Evolutionary conservation across 2,888 invertebrate species (phyloP).

Genomic region (Pandemis cinnamomeana): DNA sequence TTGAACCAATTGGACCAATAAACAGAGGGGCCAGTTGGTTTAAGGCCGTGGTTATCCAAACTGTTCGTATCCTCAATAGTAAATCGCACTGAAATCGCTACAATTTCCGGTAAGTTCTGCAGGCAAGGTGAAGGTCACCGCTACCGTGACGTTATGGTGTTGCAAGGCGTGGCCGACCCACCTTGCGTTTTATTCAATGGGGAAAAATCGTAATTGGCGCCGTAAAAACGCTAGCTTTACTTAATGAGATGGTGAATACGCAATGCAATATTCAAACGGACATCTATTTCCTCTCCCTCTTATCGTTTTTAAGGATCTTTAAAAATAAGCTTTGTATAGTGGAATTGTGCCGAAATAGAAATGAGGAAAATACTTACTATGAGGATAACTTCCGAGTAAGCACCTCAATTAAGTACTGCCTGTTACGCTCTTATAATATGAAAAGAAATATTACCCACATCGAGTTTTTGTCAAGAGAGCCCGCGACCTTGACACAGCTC

Average conservation of each 20-base stretch:
- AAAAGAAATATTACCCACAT: constrained; percentile 11
- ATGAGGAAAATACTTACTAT: constrained; percentile 1
- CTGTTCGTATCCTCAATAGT: constrained; percentile 44
- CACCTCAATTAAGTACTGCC: constrained; percentile 9
- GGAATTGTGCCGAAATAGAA: neutral
- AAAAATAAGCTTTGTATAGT: neutral
- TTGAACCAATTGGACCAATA: constrained; percentile 32
- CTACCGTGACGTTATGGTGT: constrained; percentile 56
- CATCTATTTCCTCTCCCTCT: neutral
- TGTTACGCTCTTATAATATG: constrained; percentile 17
- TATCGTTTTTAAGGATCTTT: neutral
- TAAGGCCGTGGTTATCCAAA: constrained; percentile 41
- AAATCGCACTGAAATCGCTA: constrained; percentile 49
- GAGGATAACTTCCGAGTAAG: neutral
- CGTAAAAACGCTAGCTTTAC: constrained; percentile 10
- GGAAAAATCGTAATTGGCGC: constrained; percentile 53
- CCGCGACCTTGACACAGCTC: constrained; percentile 48
- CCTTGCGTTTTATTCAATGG: constrained; percentile 58
- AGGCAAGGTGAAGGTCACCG: constrained; percentile 59
- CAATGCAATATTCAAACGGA: neutral
- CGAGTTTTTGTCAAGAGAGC: constrained; percentile 27
- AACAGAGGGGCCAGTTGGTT: constrained; percentile 35
- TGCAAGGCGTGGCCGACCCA: constrained; percentile 61
- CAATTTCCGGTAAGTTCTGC: constrained; percentile 49
- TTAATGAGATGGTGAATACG: neutral